Base-by-base conservation (phyloP, 1,140 invertebrate species). In the Calliopsis andreniformis region DNA sequence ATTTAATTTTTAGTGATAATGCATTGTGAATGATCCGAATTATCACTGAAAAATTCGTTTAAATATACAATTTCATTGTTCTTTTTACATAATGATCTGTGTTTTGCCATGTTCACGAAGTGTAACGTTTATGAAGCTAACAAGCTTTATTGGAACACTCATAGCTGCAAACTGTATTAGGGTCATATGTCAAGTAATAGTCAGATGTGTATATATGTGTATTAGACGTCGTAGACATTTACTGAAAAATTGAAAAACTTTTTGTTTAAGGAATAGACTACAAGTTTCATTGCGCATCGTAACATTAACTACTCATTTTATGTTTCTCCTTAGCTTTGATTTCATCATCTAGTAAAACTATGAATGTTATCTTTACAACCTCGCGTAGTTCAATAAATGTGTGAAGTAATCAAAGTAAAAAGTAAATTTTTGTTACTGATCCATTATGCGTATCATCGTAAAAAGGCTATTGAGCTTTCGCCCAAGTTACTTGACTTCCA, bases 401-500 rank as follows among this genome's bases (percentile, higher is more conserved):
- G 10, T 8, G 1, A 28, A 14, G 49, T 55, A 18, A 14, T 16
- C 6, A 14, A 14, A 14, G 10, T 6, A 32, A 63, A 2, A 66
- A 66, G 25, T n/a, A 64, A 45, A 42, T 45, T 1, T 16, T n/a
- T 51, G n/a, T 45, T 23, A 28, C 35, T 47, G 20, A 47, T 56
- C 51, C 62, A 75, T 75, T 75, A 75, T 75, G 51, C 62, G 42
- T 67, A 67, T 49, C 20, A 47, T 67, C 10, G 39, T 20, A 45
- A 56, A n/a, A 30, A 58, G 35, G 51, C 23, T 30, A 47, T 75
- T 75, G 58, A 75, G 71, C 51, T 75, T 75, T 75, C 30, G 39
- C 58, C 43, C 51, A 42, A 67, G 71, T 75, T 75, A 67, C 62
- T 67, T 56, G 71, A 75, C 63, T 67, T 73, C 62, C 63, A 75